Percentiles rank a stretch among this genome's conserved stretches.
These are phyloP conservation scores for Hydrochoerus hydrochaeris DNA, from an alignment of 2,113 vertebrate genomes.

Conservation along the genomic window DNA sequence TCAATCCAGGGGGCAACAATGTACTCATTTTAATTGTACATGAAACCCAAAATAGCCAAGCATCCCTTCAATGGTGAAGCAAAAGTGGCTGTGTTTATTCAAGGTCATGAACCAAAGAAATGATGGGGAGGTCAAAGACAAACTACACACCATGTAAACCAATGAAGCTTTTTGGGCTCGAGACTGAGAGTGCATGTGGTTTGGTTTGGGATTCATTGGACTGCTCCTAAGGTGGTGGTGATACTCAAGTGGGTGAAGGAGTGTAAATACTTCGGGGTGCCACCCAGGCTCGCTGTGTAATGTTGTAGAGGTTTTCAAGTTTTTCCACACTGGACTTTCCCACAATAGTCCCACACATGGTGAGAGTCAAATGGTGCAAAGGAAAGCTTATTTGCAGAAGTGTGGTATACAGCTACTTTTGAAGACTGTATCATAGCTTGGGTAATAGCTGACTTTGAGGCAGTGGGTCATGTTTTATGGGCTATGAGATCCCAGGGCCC, in stretches of 20 bases:
- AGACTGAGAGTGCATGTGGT: not conserved
- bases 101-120: not conserved
- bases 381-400: not conserved
- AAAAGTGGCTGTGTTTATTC: not conserved
- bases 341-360: not conserved
- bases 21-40: not conserved
- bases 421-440: not conserved
- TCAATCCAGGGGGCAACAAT: no score
- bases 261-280: not conserved
- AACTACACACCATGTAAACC: not conserved
- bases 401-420: not conserved
- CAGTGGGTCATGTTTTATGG: not conserved
- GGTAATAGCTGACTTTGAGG: not conserved
- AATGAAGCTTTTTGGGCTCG: not conserved
- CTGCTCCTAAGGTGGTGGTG: not conserved
- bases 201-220: not conserved
- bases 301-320: no score
- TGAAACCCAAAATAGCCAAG: not conserved
- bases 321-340: not conserved
- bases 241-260: not conserved
- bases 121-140: not conserved
- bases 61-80: not conserved
- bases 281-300: not conserved
- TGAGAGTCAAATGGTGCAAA: not conserved
- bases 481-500: not conserved